Evolutionary conservation across 2,113 vertebrate genomes (phyloP).

Genomic region (Archilochus colubris): DNA sequence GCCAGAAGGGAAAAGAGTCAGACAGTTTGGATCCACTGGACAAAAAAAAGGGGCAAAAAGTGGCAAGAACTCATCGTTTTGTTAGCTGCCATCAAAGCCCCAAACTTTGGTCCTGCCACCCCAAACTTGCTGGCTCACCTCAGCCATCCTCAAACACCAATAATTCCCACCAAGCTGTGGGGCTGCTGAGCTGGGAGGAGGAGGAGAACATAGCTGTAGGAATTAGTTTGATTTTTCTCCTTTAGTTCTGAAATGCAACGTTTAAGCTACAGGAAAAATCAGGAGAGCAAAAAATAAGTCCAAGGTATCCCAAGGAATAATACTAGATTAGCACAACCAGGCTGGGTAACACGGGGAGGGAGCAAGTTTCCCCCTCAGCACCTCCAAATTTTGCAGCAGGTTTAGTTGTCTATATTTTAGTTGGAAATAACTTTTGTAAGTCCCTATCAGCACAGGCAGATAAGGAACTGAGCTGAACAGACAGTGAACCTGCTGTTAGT

Average conservation of each 20-base stretch:
- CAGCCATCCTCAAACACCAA: not conserved
- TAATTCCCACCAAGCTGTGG: rapidly evolving
- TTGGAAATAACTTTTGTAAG: not conserved
- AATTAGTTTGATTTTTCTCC: not conserved
- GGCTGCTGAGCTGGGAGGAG: not conserved
- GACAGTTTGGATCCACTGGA: not conserved
- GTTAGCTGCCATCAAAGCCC: not conserved
- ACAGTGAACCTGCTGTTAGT: not conserved
- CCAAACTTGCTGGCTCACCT: rapidly evolving
- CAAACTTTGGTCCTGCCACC: rapidly evolving
- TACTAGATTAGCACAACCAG: not conserved
- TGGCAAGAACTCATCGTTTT: not conserved
- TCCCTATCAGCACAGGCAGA: not conserved
- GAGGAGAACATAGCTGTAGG: rapidly evolving
- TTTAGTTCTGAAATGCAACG: not conserved
- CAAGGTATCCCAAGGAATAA: not conserved
- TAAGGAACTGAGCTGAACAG: not conserved
- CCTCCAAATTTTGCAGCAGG: not conserved
- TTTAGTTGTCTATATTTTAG: not conserved
- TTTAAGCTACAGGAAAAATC: not conserved
- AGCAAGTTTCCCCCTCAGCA: not conserved
- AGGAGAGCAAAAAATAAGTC: not conserved
- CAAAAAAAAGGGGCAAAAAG: not conserved
- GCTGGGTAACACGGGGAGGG: not conserved
- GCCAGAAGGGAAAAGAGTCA: slow-evolving; percentile 41